phyloP scores from a whole-genome alignment of 1,140 invertebrate species.

The Aphelenchoides besseyi region DNA sequence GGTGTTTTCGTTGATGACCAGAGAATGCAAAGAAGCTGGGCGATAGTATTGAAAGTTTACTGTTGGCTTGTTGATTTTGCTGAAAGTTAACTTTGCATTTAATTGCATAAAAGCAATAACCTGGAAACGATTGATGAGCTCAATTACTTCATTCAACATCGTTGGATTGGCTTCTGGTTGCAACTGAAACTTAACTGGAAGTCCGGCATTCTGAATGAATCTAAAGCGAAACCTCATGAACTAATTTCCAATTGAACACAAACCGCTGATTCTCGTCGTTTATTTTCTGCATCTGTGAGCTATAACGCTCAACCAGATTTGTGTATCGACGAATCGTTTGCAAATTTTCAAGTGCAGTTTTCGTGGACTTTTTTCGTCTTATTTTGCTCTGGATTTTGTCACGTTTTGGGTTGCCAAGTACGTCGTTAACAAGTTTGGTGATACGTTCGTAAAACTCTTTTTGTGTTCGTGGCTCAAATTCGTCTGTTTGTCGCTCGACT shows the following conservation, averaged over 20 bases:
- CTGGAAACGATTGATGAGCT: conserved; percentile 6
- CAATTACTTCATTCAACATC: background rate
- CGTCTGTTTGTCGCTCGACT: background rate
- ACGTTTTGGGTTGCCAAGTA: background rate
- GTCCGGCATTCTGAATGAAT: background rate
- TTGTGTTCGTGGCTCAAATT: background rate
- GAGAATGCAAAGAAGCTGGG: background rate
- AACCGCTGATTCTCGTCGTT: background rate
- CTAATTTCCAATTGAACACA: background rate
- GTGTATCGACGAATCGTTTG: background rate
- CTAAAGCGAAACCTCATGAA: background rate
- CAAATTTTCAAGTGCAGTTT: background rate
- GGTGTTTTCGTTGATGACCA: background rate
- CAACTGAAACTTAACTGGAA: background rate
- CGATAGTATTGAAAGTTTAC: background rate
- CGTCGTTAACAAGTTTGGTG: background rate
- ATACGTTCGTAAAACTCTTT: background rate
- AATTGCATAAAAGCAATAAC: background rate
- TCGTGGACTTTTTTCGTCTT: background rate
- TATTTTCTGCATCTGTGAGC: background rate
- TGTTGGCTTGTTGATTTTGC: background rate
- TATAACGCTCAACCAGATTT: background rate
- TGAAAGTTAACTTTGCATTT: no score
- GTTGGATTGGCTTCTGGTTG: background rate
- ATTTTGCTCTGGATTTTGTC: background rate